phyloP scores from a whole-genome alignment of 2,888 invertebrate genomes.

The Tribolium freemani region DNA sequence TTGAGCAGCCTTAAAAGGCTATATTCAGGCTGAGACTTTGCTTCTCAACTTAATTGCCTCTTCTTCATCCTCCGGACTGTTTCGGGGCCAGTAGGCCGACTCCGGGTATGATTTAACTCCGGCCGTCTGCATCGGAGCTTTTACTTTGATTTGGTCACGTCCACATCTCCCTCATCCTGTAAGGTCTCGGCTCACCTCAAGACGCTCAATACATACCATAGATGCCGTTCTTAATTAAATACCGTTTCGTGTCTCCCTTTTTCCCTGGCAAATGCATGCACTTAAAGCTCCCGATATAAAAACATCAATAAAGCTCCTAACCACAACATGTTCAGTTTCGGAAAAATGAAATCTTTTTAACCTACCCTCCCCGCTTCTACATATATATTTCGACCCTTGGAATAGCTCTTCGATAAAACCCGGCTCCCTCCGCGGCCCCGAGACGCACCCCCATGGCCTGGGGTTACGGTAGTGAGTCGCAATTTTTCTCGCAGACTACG shows the following conservation, averaged over 20 bases:
- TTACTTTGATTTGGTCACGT: slow-evolving; percentile 43
- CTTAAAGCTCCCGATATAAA: slow-evolving; percentile 63
- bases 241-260: slow-evolving; percentile 28
- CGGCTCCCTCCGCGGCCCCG: slow-evolving; percentile 43
- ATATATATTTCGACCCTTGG: slow-evolving; percentile 65
- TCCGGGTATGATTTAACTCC: slow-evolving; percentile 28
- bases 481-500: slow-evolving; percentile 69
- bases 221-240: slow-evolving; percentile 39
- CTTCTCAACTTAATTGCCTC: slow-evolving; percentile 4
- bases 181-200: slow-evolving; percentile 36
- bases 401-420: slow-evolving; percentile 66
- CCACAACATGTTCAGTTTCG: slow-evolving; percentile 67
- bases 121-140: slow-evolving; percentile 30
- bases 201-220: slow-evolving; percentile 40
- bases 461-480: slow-evolving; percentile 67
- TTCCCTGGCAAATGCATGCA: slow-evolving; percentile 44
- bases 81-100: slow-evolving; percentile 29
- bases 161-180: slow-evolving; percentile 33
- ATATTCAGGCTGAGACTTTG: neutral
- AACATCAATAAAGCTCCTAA: slow-evolving; percentile 64
- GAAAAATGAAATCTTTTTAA: slow-evolving; percentile 68
- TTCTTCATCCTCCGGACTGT: neutral
- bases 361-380: slow-evolving; percentile 59
- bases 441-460: slow-evolving; percentile 53
- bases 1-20: neutral